Conservation (phyloP, 2,797 vertebrate species). For the Octomys mimax region DNA sequence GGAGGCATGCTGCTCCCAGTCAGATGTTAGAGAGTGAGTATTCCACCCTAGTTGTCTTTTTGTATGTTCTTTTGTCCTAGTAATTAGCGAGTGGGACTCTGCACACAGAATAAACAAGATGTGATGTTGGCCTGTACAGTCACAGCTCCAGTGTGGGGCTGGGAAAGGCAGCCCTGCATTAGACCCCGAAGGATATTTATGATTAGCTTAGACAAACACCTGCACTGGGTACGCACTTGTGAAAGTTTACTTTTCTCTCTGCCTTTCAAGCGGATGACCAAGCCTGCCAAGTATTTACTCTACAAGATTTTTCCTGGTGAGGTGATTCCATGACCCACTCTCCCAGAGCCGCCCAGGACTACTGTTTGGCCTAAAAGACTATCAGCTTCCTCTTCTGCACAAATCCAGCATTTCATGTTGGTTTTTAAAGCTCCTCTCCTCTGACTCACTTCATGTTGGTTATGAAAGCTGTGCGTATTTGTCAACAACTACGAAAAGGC, state of each 20-base stretch:
- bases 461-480: constrained; percentile 62
- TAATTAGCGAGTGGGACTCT: neutral
- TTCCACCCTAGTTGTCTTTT: neutral
- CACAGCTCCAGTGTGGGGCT: neutral
- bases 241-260: constrained; percentile 15
- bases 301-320: constrained; percentile 46
- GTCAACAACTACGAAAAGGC: constrained; percentile 47
- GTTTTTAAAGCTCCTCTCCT: constrained; percentile 53
- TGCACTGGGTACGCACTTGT: neutral
- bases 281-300: constrained; percentile 75
- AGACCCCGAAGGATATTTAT: neutral
- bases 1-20: neutral
- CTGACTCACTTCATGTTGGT: constrained; percentile 70
- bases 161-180: neutral
- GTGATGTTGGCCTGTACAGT: neutral
- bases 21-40: neutral
- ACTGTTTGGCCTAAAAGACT: constrained; percentile 35
- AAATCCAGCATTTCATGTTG: neutral
- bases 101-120: neutral
- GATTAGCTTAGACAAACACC: constrained; percentile 27
- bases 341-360: constrained; percentile 49
- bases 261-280: constrained; percentile 35
- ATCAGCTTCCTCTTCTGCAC: constrained; percentile 67
- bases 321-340: constrained; percentile 61
- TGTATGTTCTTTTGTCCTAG: neutral